A percentile compares a stretch with the other conserved stretches of the same genome.
These are phyloP conservation scores for Platysternon megacephalum DNA, from an alignment of 2,113 vertebrate genomes.

Conservation along the genomic window DNA sequence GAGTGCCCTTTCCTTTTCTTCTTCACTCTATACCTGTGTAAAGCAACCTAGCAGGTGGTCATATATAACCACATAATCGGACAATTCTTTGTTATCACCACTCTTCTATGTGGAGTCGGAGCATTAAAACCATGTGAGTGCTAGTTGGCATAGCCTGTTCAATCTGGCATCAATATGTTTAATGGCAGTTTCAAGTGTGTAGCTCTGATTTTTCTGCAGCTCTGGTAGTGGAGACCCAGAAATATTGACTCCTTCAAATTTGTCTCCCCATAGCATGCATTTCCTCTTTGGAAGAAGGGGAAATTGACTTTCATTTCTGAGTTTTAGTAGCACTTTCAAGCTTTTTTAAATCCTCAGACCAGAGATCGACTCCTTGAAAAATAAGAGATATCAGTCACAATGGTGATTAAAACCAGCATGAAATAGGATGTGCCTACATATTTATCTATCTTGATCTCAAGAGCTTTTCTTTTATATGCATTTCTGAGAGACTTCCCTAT, in stretches of 20 bases:
- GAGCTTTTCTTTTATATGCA: slow-evolving; percentile 49
- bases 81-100: not conserved
- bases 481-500: slow-evolving; percentile 59
- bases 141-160: slow-evolving; percentile 1
- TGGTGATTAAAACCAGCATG: slow-evolving; percentile 24
- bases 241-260: not conserved
- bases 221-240: slow-evolving; percentile 13
- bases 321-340: slow-evolving; percentile 10
- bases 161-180: not conserved
- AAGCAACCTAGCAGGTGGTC: not conserved
- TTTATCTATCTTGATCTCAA: slow-evolving; percentile 47
- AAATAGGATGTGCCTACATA: slow-evolving; percentile 60
- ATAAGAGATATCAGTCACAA: slow-evolving; percentile 23
- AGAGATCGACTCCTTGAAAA: not conserved
- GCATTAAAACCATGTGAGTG: not conserved
- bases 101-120: slow-evolving; percentile 1
- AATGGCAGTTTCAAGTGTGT: not conserved
- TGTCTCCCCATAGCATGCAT: slow-evolving; percentile 31
- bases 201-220: not conserved
- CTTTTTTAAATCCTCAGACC: not conserved
- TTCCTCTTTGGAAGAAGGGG: not conserved
- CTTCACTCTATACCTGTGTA: not conserved
- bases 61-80: not conserved
- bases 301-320: slow-evolving; percentile 51
- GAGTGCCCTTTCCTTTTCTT: not conserved